These are phyloP conservation scores for Pyrgus malvae DNA, from an alignment of 2,888 invertebrate genomes.

Conservation along the genomic window DNA sequence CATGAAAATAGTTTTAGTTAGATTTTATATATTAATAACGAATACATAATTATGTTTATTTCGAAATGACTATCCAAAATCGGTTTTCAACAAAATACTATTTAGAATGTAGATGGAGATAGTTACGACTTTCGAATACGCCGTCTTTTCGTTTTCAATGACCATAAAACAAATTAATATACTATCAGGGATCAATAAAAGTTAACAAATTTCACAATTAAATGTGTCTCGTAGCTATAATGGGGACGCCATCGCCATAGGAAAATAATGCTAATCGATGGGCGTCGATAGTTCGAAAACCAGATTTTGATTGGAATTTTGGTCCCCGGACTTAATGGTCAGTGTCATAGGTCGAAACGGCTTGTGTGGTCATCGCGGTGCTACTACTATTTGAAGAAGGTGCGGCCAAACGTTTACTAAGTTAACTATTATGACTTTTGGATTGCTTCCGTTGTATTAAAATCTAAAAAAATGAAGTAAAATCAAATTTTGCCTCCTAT, in stretches of 20 bases:
- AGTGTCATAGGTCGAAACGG: slow-evolving; percentile 18
- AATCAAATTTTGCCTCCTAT: no score
- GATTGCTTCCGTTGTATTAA: no score
- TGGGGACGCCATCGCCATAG: slow-evolving; percentile 14
- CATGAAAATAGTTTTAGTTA: no score
- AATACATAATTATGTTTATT: background rate
- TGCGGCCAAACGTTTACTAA: background rate
- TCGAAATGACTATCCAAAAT: background rate
- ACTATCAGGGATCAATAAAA: slow-evolving; percentile 48
- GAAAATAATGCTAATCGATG: slow-evolving; percentile 19
- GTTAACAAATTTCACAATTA: slow-evolving; percentile 50
- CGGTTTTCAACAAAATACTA: slow-evolving; percentile 13
- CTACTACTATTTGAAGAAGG: background rate
- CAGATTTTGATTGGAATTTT: slow-evolving; percentile 25
- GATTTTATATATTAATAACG: no score
- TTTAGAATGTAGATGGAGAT: slow-evolving; percentile 7
- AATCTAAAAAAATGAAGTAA: no score
- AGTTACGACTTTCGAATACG: slow-evolving; percentile 7
- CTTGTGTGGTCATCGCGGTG: slow-evolving; percentile 15
- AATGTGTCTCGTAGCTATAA: slow-evolving; percentile 51
- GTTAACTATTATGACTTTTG: background rate
- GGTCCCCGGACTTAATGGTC: slow-evolving; percentile 11
- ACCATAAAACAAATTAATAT: slow-evolving; percentile 52
- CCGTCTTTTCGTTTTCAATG: slow-evolving; percentile 29
- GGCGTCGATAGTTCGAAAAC: slow-evolving; percentile 8